These are phyloP conservation scores for Dicycla oo DNA, from an alignment of 2,888 invertebrate genomes.

Conservation along the genomic window DNA sequence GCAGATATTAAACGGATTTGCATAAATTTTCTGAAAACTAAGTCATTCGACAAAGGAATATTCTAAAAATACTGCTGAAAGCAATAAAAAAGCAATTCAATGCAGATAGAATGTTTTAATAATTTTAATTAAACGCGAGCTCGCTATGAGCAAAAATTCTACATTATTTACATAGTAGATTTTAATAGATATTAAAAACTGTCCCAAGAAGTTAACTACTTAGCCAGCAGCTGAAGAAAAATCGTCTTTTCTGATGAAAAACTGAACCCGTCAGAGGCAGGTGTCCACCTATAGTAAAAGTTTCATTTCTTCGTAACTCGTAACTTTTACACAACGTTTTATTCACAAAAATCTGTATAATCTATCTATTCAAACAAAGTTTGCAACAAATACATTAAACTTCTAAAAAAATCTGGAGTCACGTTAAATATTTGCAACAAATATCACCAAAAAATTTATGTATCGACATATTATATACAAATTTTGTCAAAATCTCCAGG, in stretches of 20 bases:
- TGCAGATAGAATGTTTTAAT: conserved; percentile 17
- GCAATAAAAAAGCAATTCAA: conserved; percentile 12
- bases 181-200: conserved; percentile 22
- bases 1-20: neutral
- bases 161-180: conserved; percentile 7
- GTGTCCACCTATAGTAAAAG: conserved; percentile 41
- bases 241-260: conserved; percentile 29
- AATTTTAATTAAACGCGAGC: conserved; percentile 16
- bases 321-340: conserved; percentile 38
- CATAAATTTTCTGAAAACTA: neutral
- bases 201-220: neutral
- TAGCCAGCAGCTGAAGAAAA: conserved; percentile 36
- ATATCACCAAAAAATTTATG: neutral
- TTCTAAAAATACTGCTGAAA: conserved; percentile 19
- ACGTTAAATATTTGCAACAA: neutral
- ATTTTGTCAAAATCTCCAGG: neutral
- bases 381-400: neutral
- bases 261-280: conserved; percentile 41
- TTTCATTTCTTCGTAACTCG: conserved; percentile 35
- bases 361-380: conserved; percentile 22
- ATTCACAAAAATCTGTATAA: conserved; percentile 12
- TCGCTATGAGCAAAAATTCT: neutral
- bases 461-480: neutral
- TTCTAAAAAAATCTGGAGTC: neutral
- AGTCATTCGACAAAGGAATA: conserved; percentile 6